Evolutionary conservation across 35 echinoderm and acorn worm genomes (phyloP).

Genomic region (Heliocidaris tuberculata): DNA sequence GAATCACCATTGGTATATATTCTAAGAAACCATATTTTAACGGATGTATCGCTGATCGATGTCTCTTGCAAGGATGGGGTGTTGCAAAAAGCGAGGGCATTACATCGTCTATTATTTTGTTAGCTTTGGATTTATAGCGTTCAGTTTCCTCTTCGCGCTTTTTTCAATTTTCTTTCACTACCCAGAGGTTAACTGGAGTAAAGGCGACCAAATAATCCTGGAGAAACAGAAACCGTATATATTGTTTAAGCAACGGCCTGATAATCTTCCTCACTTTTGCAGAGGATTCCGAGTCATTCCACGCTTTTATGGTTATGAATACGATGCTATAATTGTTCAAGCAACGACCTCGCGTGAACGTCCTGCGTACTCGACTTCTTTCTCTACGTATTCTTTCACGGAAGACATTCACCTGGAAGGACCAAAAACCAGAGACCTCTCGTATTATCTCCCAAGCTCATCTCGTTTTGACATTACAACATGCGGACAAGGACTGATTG

Average conservation of each 20-base stretch:
- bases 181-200: neutral
- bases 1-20: neutral
- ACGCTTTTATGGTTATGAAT: neutral
- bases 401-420: neutral
- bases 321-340: neutral
- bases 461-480: neutral
- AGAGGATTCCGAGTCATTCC: neutral
- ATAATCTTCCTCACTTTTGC: neutral
- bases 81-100: neutral
- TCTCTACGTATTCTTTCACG: constrained; percentile 2
- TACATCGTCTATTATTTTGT: neutral
- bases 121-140: neutral
- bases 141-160: neutral
- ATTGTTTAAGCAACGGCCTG: neutral
- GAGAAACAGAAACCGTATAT: neutral
- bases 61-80: neutral
- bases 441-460: neutral
- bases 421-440: neutral
- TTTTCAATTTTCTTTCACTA: neutral
- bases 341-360: neutral
- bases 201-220: neutral
- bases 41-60: neutral
- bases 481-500: neutral
- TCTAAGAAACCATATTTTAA: neutral
- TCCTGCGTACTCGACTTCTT: neutral